phyloP scores from a whole-genome alignment of 2,888 invertebrate species.

The Yponomeuta plumbellus region DNA sequence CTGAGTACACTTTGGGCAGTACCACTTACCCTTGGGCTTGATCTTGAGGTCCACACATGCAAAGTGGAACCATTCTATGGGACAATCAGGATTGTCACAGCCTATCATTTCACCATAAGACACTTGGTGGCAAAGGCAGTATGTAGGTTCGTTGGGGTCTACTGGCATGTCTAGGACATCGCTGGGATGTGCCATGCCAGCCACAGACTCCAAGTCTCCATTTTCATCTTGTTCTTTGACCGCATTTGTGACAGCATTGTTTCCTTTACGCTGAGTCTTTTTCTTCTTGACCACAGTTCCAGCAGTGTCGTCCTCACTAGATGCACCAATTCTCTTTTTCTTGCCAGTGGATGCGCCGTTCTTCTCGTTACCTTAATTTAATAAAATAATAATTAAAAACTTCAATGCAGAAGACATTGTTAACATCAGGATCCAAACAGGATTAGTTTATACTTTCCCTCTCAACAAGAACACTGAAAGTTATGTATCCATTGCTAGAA shows the following conservation, averaged over 20 bases:
- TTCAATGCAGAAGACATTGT: too few species aligned
- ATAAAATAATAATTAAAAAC: too few species aligned
- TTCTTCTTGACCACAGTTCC: constrained; percentile 64
- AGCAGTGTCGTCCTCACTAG: constrained; percentile 67
- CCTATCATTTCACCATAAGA: constrained; percentile 98
- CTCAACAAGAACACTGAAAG: too few species aligned
- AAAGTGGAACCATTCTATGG: constrained; percentile 98
- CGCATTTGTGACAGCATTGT: constrained; percentile 49
- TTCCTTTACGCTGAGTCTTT: constrained; percentile 59
- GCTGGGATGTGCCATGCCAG: constrained; percentile 86
- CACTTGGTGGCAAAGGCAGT: constrained; percentile 97
- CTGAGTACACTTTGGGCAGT: constrained; percentile 93
- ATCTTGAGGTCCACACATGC: constrained; percentile 93
- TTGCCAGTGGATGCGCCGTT: constrained; percentile 57
- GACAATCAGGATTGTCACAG: constrained; percentile 93
- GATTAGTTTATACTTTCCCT: too few species aligned
- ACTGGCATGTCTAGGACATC: constrained; percentile 94
- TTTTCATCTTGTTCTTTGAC: constrained; percentile 64
- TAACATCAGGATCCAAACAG: too few species aligned
- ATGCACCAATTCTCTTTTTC: constrained; percentile 73
- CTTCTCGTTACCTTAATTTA: constrained; percentile 44
- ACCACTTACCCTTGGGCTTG: constrained; percentile 97
- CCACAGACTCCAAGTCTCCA: constrained; percentile 69
- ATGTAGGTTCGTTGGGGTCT: constrained; percentile 98
- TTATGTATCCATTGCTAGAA: too few species aligned